Conservation (phyloP, 2,797 vertebrate genomes). For the Oreochromis mossambicus region DNA sequence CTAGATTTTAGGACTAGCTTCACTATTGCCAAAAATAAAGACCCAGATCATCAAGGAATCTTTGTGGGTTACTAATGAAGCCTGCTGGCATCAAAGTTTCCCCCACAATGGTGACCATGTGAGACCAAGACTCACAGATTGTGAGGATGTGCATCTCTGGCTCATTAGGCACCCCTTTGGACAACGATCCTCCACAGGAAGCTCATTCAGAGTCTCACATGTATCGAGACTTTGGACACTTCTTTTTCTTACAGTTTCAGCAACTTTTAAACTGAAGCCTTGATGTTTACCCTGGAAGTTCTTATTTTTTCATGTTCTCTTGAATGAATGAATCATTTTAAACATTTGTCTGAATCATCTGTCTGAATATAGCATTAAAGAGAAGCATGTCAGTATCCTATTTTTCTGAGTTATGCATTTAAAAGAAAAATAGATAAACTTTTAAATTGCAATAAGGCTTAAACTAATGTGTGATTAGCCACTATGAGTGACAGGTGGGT, state of each 20-base stretch:
- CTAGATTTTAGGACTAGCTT: neutral
- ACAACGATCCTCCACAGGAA: neutral
- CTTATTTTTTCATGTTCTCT: neutral
- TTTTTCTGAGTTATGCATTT: neutral
- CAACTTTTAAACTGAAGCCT: fast-evolving
- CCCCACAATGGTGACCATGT: neutral
- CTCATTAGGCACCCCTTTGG: neutral
- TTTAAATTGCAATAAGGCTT: neutral
- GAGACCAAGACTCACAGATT: neutral
- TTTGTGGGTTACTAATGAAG: neutral
- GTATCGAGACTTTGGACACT: neutral
- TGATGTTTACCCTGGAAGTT: neutral
- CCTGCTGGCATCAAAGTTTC: neutral
- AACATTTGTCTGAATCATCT: neutral
- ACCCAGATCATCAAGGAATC: neutral
- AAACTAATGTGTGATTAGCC: neutral
- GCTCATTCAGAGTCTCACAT: neutral
- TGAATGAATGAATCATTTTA: neutral
- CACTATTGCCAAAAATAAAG: neutral
- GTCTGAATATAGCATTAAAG: neutral
- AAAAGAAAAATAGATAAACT: neutral
- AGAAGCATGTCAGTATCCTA: fast-evolving
- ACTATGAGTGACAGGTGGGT: neutral
- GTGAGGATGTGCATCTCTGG: neutral
- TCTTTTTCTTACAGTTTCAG: neutral